These are phyloP conservation scores for Leucophora obtusa DNA, from an alignment of 2,888 invertebrate species.

Conservation along the genomic window DNA sequence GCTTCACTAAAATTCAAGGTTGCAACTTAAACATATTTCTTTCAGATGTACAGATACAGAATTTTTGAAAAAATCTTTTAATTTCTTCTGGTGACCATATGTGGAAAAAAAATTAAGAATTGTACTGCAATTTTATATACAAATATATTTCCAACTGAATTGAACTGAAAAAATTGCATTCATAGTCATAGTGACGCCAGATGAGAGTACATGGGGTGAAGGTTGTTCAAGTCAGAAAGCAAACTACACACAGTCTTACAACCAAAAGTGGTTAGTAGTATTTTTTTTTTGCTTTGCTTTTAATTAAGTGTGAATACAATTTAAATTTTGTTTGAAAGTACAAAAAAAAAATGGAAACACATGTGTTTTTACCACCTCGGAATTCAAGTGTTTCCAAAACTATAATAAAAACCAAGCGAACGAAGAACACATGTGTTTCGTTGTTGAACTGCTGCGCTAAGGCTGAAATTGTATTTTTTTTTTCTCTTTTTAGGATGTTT, in stretches of 20 bases:
- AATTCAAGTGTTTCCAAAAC: constrained; percentile 49
- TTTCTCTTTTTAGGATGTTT: constrained; percentile 28
- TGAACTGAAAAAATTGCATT: constrained; percentile 32
- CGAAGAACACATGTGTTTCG: constrained; percentile 43
- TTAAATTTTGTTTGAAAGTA: constrained; percentile 30
- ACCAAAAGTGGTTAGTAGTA: background rate
- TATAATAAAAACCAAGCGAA: constrained; percentile 14
- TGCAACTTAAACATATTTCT: constrained; percentile 49
- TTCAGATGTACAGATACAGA: background rate
- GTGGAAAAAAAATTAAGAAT: constrained; percentile 14
- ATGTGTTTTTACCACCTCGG: constrained; percentile 52
- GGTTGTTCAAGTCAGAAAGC: constrained; percentile 9
- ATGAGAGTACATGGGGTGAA: constrained; percentile 44
- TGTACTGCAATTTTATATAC: constrained; percentile 19
- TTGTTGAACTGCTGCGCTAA: background rate
- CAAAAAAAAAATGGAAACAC: constrained; percentile 23
- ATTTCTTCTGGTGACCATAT: constrained; percentile 59
- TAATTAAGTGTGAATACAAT: constrained; percentile 53
- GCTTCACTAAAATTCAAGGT: constrained; percentile 56
- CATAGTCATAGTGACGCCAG: constrained; percentile 59
- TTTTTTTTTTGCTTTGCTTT: constrained; percentile 24
- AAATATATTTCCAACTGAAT: background rate
- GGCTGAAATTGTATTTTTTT: constrained; percentile 22
- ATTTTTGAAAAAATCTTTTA: constrained; percentile 15
- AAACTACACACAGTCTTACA: background rate